Percentiles rank a stretch among this genome's conserved stretches.
Conservation (phyloP, 64 coral and sea anemone genomes). For the Catalaphyllia jardinei region DNA sequence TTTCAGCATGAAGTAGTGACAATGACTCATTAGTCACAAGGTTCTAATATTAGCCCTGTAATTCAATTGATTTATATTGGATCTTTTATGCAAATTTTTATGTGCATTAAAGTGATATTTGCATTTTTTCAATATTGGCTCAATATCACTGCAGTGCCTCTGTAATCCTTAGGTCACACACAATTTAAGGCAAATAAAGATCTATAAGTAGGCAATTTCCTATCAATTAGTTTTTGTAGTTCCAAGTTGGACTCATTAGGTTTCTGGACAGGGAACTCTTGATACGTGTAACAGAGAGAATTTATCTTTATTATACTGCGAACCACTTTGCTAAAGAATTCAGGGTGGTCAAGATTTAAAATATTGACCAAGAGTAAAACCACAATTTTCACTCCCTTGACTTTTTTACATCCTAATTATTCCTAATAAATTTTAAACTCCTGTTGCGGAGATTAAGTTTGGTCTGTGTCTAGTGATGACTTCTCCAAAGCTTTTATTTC, state of each 20-base stretch:
- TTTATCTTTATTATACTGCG: neutral
- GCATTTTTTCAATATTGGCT: neutral
- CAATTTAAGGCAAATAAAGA: conserved; percentile 3
- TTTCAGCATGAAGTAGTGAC: neutral
- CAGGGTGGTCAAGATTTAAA: conserved; percentile 10
- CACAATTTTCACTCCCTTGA: neutral
- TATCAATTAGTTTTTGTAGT: neutral
- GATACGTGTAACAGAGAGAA: neutral
- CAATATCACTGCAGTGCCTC: conserved; percentile 6
- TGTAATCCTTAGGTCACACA: conserved; percentile 2
- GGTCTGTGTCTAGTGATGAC: neutral
- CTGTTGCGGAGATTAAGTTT: neutral
- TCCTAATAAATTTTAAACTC: neutral
- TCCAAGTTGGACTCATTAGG: neutral
- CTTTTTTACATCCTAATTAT: neutral
- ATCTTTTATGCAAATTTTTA: neutral
- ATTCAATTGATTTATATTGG: conserved; percentile 23
- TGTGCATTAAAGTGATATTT: conserved; percentile 4
- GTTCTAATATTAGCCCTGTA: conserved; percentile 19
- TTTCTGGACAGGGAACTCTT: neutral
- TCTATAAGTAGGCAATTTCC: neutral
- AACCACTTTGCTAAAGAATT: neutral
- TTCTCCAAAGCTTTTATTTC: neutral
- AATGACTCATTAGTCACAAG: neutral
- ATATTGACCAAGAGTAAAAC: conserved; percentile 15